Evolutionary conservation across 2,888 invertebrate genomes (phyloP).

Genomic region (Limnephilus lunatus): DNA sequence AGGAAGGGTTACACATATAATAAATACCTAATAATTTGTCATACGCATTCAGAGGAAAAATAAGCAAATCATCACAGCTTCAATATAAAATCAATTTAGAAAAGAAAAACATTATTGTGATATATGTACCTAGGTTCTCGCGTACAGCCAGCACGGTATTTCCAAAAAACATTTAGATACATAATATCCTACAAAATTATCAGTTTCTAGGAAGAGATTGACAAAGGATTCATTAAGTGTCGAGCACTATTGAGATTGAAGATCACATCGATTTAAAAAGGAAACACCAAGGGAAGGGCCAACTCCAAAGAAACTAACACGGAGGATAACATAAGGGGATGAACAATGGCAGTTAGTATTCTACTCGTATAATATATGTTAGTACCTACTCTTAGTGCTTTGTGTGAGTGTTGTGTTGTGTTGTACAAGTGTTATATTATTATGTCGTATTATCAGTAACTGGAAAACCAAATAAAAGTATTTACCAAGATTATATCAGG

Average conservation of each 20-base stretch:
- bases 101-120: conserved; percentile 35
- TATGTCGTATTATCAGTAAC: not conserved
- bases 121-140: conserved; percentile 15
- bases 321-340: conserved; percentile 52
- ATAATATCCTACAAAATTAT: conserved; percentile 65
- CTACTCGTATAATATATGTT: not conserved
- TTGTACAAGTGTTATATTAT: not conserved
- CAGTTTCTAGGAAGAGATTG: not conserved
- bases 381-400: not conserved
- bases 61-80: conserved; percentile 61
- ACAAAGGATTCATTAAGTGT: not conserved
- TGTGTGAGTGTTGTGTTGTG: not conserved
- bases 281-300: conserved; percentile 61
- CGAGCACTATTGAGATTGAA: not conserved
- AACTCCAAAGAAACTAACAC: conserved; percentile 66
- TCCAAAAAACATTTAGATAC: conserved; percentile 51
- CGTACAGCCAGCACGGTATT: conserved; percentile 4
- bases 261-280: not conserved
- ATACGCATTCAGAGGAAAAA: conserved; percentile 64
- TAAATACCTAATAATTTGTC: conserved; percentile 7
- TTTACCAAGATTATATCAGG: not conserved
- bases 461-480: not conserved
- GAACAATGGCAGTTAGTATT: conserved; percentile 27
- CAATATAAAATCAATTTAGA: conserved; percentile 43
- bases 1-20: conserved; percentile 50